Percentiles rank a stretch among this genome's conserved stretches.
These are phyloP conservation scores for Pilophorus perplexus DNA, from an alignment of 2,888 invertebrate genomes.

Conservation along the genomic window DNA sequence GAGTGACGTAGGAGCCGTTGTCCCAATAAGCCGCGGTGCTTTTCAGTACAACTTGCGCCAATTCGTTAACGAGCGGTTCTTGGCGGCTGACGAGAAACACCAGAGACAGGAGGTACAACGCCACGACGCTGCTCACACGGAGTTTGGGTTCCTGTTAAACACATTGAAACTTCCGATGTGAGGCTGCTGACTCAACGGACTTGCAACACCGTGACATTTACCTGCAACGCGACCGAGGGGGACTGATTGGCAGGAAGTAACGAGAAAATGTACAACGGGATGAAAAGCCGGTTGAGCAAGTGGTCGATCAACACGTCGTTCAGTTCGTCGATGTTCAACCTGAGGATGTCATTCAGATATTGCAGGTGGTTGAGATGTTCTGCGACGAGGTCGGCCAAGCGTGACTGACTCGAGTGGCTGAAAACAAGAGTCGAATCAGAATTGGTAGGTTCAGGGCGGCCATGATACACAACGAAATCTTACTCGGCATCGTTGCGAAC, in stretches of 20 bases:
- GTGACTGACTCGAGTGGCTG: slow-evolving; percentile 48
- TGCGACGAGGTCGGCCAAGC: slow-evolving; percentile 87
- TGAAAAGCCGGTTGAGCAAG: slow-evolving; percentile 83
- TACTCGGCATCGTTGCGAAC: slow-evolving; percentile 94
- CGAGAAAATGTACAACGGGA: slow-evolving; percentile 92
- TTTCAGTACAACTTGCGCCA: slow-evolving; percentile 87
- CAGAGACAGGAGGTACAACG: slow-evolving; percentile 87
- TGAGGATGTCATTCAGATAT: slow-evolving; percentile 93
- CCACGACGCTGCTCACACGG: slow-evolving; percentile 84
- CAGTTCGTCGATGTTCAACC: slow-evolving; percentile 84
- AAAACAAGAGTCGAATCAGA: slow-evolving; percentile 37
- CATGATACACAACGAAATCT: too few species aligned
- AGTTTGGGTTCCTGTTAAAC: slow-evolving; percentile 61
- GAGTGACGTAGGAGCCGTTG: slow-evolving; percentile 44
- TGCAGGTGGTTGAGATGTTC: slow-evolving; percentile 97
- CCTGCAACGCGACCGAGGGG: slow-evolving; percentile 21
- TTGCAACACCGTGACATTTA: neutral
- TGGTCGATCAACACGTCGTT: slow-evolving; percentile 94
- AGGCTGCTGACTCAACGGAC: too few species aligned
- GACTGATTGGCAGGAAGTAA: slow-evolving; percentile 60
- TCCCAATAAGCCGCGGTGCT: slow-evolving; percentile 70
- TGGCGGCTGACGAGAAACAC: slow-evolving; percentile 93
- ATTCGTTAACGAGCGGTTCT: slow-evolving; percentile 80
- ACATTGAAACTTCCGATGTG: too few species aligned
- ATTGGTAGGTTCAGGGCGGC: too few species aligned